Percentiles rank a stretch among this genome's conserved stretches.
phyloP scores from a whole-genome alignment of 1,140 invertebrate genomes.

The Aphidius gifuensis region DNA sequence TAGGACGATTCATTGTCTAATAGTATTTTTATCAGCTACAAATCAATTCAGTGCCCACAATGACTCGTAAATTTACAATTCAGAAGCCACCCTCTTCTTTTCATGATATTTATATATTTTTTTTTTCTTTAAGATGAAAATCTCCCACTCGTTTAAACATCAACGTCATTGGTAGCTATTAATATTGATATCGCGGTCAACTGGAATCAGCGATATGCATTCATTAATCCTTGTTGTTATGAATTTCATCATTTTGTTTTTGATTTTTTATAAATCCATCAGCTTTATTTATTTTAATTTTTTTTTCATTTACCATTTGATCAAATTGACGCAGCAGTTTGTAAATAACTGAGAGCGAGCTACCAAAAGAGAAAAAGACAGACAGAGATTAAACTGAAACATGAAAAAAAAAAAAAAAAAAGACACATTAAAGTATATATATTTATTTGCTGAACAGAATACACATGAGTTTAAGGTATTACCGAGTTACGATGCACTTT shows the following conservation, averaged over 20 bases:
- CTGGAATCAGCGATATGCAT: slow-evolving; percentile 4
- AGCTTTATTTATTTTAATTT: no score
- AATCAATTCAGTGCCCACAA: background rate
- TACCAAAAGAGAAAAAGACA: no score
- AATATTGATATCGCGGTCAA: slow-evolving; percentile 9
- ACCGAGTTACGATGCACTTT: slow-evolving; percentile 20
- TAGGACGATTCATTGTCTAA: no score
- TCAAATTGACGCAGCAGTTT: no score
- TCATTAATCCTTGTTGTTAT: background rate
- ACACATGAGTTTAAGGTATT: slow-evolving; percentile 7
- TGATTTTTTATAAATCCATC: background rate
- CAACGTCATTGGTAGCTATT: slow-evolving; percentile 10
- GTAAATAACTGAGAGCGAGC: no score
- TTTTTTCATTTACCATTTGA: no score
- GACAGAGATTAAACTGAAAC: background rate
- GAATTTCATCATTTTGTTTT: background rate
- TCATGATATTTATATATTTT: no score
- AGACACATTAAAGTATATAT: background rate
- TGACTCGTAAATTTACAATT: slow-evolving; percentile 6
- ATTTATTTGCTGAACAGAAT: background rate
- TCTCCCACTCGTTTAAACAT: background rate
- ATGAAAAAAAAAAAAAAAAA: background rate
- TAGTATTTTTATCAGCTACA: no score
- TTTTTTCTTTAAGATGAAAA: no score
- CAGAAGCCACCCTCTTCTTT: no score